Base-by-base conservation (phyloP, 1,140 invertebrate species). In the Ganaspis sp. region DNA sequence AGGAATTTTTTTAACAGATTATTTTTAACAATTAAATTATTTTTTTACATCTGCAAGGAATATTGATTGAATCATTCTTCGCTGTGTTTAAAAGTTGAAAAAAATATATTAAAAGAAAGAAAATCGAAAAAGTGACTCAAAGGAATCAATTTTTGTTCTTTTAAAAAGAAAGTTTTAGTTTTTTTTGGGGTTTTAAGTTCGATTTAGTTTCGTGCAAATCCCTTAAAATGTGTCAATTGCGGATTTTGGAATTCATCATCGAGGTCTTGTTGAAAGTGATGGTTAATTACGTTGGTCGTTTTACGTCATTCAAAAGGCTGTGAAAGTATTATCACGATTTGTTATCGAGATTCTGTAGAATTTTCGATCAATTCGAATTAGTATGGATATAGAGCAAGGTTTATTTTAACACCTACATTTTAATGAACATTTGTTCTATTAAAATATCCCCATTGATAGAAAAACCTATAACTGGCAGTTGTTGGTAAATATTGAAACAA, bases 261-360 rank as follows among this genome's bases (percentile, higher is more conserved):
- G 26, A 23, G 15, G 23, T 64, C 23, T 29, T 26, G 8, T 34
- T 64, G 11, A 64, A 64, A 58, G 26, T 26, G 11, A 29, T 5
- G 11, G 15, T 64, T 64, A 26, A 64, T 64, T 29, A 64, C 58
- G 23, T n/a, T 21, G 23, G 23, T 15, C 58, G 23, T 29, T 64
- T 64, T 26, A 64, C 23, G 58, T 1, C n/a, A 64, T 64, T 64
- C 58, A 34, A 64, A 64, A 34, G 58, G 12, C 6, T 64, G 23
- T 29, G 58, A 64, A 34, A 64, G 58, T 29, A 29, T 64, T 64
- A 64, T 34, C 58, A 29, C 23, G 12, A 64, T 64, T 64, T 64
- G 12, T 29, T 64, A 64, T 64, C 23, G 23, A 29, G 23, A 29
- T 64, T 29, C 45, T 26, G 23, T 21, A n/a, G 12, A 15, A 29